Evolutionary conservation across 2,888 invertebrate species (phyloP), one percentile per base, ranked within the genome.

Genomic region (Loripinus fragilis): DNA sequence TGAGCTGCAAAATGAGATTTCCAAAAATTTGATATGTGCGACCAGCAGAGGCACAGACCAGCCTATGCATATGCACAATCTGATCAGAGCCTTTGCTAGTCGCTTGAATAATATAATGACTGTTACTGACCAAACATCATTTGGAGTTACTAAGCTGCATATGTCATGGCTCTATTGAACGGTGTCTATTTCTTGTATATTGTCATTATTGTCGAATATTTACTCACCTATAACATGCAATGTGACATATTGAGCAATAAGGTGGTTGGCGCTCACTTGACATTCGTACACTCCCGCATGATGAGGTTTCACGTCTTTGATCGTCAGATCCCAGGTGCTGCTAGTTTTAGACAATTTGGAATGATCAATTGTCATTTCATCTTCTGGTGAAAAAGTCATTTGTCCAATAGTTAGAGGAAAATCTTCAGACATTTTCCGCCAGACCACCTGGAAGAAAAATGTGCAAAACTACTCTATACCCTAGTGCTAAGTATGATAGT

Each of bases 261-360:
- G 80, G 23, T 78, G 74, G 66, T 79, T 87, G 12, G 88, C 83
- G 55, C 80, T 86, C 30, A 89, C 85, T 67, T 85, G 86, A 71
- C 89, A 89, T 73, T 88, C 89, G 71, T 89, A 89, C n/a, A 85
- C 74, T 5, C 89, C 89, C 0, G 81, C 81, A 77, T 89, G 85
- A n/a, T 77, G 66, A 0, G 84, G 83, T 30, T 83, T 81, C 20
- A 83, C 87, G 52, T 84, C 86, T 64, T 86, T 86, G 41, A 89
- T 89, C 2, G 85, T 64, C 23, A 89, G 72, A 76, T 89, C 86
- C 89, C 89, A 88, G 41, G 83, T 82, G 10, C 86, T 85, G 23
- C 80, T 81, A 20, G 81, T 81, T 8, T 71, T 70, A 5, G 81
- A 73, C 33, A 81, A 48, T 30, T 76, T 69, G 2, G 78, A 76